Base-by-base conservation (phyloP, 2,888 invertebrate species). In the Mimachlamys varia region DNA sequence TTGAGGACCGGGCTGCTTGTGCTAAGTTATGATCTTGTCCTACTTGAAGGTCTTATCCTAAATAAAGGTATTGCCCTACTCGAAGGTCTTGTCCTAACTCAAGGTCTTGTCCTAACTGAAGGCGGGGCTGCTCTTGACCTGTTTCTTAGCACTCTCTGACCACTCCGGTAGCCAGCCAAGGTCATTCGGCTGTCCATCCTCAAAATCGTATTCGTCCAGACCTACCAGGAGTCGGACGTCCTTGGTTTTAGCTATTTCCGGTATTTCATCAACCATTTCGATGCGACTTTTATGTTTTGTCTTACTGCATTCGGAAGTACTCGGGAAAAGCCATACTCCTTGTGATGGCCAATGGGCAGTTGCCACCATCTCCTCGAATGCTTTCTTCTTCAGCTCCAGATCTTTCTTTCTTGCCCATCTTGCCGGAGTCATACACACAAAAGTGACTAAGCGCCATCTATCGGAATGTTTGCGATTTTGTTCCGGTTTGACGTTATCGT, bases 371-470 rank as follows among this genome's bases (percentile, higher is more conserved):
- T 94, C 90, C 12, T 93, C 76, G 89, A 95, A 95, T 0, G 95
- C 95, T 38, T 94, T 87, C 22, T 91, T 90, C 91, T 95, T 95
- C 12, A 92, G 50, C 22, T 92, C 88, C n/a, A 95, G 87, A 87
- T 95, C 95, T 22, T 92, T 53, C 37, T 92, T 55, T 5, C 92
- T 92, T n/a, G 95, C 94, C 96, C 95, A 96, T 22, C 92, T 92
- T 10, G 95, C 95, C 0, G 96, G 96, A 0, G 94, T 94, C 96
- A 95, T 95, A 91, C 95, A 95, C 13, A 95, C 95, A 88, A 95
- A 95, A 0, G 94, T 93, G 88, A 94, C 94, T 89, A 91, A 95
- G 27, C 95, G 94, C 95, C 95, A 96, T 87, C 95, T 93, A 17
- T 93, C 94, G 50, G 93, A 92, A 90, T 95, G 91, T 49, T 93